Evolutionary conservation across 2,888 invertebrate genomes (phyloP).

Genomic region (Ischnus inquisitorius): DNA sequence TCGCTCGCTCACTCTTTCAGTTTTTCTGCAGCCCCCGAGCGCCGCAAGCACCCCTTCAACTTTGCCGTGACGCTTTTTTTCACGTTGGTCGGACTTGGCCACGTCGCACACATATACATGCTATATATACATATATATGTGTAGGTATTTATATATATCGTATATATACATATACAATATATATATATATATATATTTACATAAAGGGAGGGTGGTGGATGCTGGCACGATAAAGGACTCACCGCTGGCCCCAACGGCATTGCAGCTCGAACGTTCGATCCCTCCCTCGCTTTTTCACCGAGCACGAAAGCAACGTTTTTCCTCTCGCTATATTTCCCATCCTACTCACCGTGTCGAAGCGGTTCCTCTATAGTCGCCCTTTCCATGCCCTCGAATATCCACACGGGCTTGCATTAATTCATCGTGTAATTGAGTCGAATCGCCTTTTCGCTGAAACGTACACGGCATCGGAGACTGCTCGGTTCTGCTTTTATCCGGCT

Average conservation of each 20-base stretch:
- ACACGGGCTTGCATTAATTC: conserved; percentile 46
- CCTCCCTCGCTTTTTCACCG: conserved; percentile 31
- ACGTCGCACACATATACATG: too few species aligned
- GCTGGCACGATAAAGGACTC: conserved; percentile 49
- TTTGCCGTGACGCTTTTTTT: conserved; percentile 40
- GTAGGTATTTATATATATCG: too few species aligned
- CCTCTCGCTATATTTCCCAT: conserved; percentile 9
- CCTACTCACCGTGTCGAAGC: background rate
- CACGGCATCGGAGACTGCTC: background rate
- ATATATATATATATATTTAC: background rate
- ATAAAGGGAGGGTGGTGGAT: conserved; percentile 9
- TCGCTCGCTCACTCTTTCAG: conserved; percentile 27
- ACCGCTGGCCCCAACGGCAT: conserved; percentile 31
- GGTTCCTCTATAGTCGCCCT: background rate
- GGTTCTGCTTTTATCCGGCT: background rate
- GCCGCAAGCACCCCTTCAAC: conserved; percentile 53
- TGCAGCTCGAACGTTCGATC: conserved; percentile 41
- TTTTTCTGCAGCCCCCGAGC: background rate
- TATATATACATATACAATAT: background rate
- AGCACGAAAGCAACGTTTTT: conserved; percentile 19
- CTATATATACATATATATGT: too few species aligned
- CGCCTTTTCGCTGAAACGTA: conserved; percentile 52
- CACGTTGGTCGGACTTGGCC: background rate
- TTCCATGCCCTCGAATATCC: conserved; percentile 6
- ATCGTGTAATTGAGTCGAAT: conserved; percentile 64